A percentile compares a stretch with the other conserved stretches of the same genome.
Evolutionary conservation across 1,140 invertebrate species (phyloP).

Genomic region (Chlorops oryzae): DNA sequence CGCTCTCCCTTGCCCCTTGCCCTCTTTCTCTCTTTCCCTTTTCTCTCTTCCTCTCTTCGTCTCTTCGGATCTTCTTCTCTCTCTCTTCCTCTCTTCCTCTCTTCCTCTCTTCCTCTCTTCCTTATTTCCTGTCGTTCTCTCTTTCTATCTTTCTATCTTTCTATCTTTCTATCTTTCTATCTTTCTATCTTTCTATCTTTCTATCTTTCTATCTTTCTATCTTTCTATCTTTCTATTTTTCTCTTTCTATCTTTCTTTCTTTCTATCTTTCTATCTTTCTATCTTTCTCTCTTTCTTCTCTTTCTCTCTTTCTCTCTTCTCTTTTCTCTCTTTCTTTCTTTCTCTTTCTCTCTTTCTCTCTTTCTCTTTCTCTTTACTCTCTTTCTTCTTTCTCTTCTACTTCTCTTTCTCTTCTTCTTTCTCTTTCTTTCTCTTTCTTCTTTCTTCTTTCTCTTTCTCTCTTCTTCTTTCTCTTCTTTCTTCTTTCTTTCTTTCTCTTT

Average conservation of each 20-base stretch:
- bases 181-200: not conserved
- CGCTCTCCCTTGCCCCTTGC: not conserved
- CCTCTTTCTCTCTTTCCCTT: not conserved
- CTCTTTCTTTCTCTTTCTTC: not conserved
- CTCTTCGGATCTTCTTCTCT: too few relatives aligned
- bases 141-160: not conserved
- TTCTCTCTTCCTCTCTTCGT: not conserved
- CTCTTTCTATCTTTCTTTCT: not conserved
- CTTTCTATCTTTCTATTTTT: too few relatives aligned
- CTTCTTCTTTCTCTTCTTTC: not conserved
- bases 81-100: not conserved
- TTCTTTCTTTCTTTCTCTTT: not conserved
- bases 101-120: not conserved
- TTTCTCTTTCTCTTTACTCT: not conserved
- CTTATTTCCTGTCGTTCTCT: not conserved
- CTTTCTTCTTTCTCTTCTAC: not conserved
- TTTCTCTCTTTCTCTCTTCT: not conserved
- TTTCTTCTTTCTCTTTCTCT: not conserved
- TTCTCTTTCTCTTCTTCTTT: not conserved
- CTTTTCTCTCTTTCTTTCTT: not conserved
- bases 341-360: not conserved
- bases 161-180: not conserved
- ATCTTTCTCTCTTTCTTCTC: not conserved
- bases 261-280: not conserved
- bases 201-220: too few relatives aligned